Percentiles rank a stretch among this genome's conserved stretches.
phyloP scores from a whole-genome alignment of 2,113 vertebrate genomes.

The Vidua chalybeata region DNA sequence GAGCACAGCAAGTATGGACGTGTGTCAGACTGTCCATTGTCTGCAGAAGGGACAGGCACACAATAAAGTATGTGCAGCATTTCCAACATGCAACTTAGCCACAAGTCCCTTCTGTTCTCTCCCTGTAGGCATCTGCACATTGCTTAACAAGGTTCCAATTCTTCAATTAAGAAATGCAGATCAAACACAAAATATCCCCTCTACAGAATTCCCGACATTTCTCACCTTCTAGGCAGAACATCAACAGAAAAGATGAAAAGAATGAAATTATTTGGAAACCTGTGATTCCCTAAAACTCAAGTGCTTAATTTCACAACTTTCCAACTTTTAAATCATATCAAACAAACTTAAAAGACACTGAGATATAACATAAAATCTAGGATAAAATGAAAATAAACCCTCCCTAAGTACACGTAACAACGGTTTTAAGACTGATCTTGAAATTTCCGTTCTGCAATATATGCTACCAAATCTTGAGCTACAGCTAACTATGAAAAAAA shows the following conservation, averaged over 20 bases:
- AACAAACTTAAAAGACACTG: not conserved
- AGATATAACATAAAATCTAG: not conserved
- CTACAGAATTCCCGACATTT: not conserved
- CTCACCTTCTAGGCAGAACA: not conserved
- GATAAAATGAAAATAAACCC: not conserved
- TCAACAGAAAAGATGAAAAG: not conserved
- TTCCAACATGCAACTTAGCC: not conserved
- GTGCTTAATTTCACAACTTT: not conserved
- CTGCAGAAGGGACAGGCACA: not conserved
- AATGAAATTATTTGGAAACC: not conserved
- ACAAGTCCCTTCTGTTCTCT: not conserved
- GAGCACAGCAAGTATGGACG: not conserved
- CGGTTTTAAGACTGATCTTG: not conserved
- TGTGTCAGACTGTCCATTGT: not conserved
- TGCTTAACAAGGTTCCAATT: not conserved
- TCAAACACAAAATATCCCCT: not conserved
- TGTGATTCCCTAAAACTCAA: not conserved
- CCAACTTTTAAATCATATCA: not conserved
- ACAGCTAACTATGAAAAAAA: not conserved
- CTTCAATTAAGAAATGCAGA: not conserved
- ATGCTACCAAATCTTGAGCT: not conserved
- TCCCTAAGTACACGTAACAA: not conserved
- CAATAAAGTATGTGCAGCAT: not conserved
- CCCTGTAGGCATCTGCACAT: not conserved
- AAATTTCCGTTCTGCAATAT: not conserved